A percentile compares a stretch with the other conserved stretches of the same genome.
These are phyloP conservation scores for Tenthredo amoena DNA, from an alignment of 2,888 invertebrate genomes.

Conservation along the genomic window DNA sequence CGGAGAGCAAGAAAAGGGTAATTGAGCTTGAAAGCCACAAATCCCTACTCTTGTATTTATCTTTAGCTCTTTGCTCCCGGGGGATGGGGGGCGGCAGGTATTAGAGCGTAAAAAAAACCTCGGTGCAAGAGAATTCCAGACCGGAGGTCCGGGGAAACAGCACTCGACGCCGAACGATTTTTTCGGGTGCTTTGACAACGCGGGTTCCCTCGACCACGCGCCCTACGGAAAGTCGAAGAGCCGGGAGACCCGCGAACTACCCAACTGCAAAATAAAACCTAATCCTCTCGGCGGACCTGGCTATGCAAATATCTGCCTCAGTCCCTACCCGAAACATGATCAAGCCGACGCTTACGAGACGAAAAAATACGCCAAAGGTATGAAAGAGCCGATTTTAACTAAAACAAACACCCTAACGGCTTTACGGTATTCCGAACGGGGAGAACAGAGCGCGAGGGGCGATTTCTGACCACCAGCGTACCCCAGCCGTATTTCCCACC, in stretches of 20 bases:
- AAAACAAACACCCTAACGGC: not conserved
- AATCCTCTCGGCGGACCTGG: conserved; percentile 79
- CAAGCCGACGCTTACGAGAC: conserved; percentile 64
- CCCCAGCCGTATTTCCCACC: conserved; percentile 71
- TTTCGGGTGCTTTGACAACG: conserved; percentile 78
- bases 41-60: not conserved
- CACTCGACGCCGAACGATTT: conserved; percentile 80
- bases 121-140: conserved; percentile 56
- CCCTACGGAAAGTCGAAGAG: conserved; percentile 54
- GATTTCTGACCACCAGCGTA: conserved; percentile 62
- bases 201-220: conserved; percentile 71
- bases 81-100: conserved; percentile 13
- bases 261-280: conserved; percentile 68
- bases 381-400: conserved; percentile 27
- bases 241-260: conserved; percentile 48
- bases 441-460: conserved; percentile 36
- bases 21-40: conserved; percentile 22
- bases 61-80: conserved; percentile 36
- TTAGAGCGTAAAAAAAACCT: conserved; percentile 57
- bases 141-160: conserved; percentile 74
- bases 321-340: conserved; percentile 77
- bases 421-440: not conserved
- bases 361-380: conserved; percentile 40
- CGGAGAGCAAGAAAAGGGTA: conserved; percentile 50
- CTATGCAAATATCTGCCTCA: conserved; percentile 79